Conservation (phyloP, 2,113 vertebrate species). For the Motacilla alba region DNA sequence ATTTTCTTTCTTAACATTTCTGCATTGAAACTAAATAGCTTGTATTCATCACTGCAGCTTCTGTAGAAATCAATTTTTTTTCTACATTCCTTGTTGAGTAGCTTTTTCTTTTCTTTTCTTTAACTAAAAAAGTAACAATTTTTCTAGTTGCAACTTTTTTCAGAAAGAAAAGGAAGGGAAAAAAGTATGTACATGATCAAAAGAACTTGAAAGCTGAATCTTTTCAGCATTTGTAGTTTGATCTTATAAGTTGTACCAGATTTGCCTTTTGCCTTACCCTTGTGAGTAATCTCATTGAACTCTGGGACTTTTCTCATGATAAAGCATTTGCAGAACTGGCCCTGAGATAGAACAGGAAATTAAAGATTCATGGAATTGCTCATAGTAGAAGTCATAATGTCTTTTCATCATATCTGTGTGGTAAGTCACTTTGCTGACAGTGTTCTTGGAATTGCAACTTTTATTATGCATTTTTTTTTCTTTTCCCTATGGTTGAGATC, state of each 20-base stretch:
- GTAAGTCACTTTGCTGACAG: slow-evolving; percentile 15
- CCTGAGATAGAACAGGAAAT: slow-evolving; percentile 37
- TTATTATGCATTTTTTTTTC: background rate
- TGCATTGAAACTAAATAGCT: background rate
- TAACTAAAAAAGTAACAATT: background rate
- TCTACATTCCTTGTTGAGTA: background rate
- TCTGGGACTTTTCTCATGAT: background rate
- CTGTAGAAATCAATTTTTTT: background rate
- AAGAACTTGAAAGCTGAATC: slow-evolving; percentile 12
- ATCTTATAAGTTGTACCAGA: background rate
- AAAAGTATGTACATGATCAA: background rate
- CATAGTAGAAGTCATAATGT: background rate
- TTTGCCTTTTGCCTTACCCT: background rate
- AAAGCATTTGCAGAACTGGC: slow-evolving; percentile 22
- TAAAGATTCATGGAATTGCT: slow-evolving; percentile 50
- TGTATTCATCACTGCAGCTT: background rate
- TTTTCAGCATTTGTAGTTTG: background rate
- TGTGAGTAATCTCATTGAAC: slow-evolving; percentile 41
- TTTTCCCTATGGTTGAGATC: background rate
- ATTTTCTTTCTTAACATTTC: background rate
- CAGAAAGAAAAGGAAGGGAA: background rate
- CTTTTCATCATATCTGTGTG: slow-evolving; percentile 24
- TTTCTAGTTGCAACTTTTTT: background rate
- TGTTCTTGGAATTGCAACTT: background rate
- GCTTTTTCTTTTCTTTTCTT: background rate